Evolutionary conservation across 2,113 vertebrate genomes (phyloP), one percentile per base, ranked within the genome.

Genomic region (Hypomesus transpacificus): DNA sequence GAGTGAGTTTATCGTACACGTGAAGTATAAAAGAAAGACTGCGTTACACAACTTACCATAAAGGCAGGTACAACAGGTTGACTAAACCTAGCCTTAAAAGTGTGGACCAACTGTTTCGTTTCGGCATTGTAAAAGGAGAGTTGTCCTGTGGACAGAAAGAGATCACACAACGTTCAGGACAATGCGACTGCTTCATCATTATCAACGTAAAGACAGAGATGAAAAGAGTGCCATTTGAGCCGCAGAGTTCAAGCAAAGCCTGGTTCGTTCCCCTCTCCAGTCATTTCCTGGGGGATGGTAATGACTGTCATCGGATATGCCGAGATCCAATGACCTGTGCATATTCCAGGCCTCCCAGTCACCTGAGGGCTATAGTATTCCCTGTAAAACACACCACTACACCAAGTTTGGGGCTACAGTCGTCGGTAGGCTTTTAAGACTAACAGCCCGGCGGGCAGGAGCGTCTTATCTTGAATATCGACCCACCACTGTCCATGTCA

Each of bases 61-160:
- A 98, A 98, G 57, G 94, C 96, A 5, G 96, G 96, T 26, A 97
- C 62, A 16, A 98, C 87, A 0, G 96, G 94, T 8, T 97, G 95
- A 64, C 88, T 92, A 89, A 97, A 98, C 81, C 94, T 96, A 59
- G 92, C 91, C 89, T 93, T 95, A 90, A 98, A 98, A 68, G 90
- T 90, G 78, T 98, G 88, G 22, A 98, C 89, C 82, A 96, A 90
- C 62, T 92, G 91, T 88, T 93, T 95, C 50, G 88, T 94, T 57
- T 90, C 89, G 34, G 93, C 94, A 14, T 98, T 95, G 70, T 96
- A 94, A 80, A 98, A 98, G 13, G 88, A 85, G 0, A 98, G 88
- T 20, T 95, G 95, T 87, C 96, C 96, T 98, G 77, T 79, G 88
- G 31, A 63, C 20, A 39, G 61, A 68, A 57, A 58, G 28, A 22